These are phyloP conservation scores for Passer montanus DNA, from an alignment of 2,113 vertebrate genomes.

Conservation along the genomic window DNA sequence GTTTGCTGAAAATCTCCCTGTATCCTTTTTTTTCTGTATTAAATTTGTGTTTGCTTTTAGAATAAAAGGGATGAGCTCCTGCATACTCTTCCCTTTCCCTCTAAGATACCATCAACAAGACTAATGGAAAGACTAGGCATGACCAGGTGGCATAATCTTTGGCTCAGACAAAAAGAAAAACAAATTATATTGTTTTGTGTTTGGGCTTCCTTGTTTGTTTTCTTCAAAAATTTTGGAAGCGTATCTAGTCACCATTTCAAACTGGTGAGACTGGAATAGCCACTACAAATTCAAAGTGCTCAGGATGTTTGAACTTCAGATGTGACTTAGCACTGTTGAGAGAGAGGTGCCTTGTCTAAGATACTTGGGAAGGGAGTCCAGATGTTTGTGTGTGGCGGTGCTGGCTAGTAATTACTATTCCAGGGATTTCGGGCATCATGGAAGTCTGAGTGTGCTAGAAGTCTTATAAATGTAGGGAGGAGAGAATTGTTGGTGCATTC, in stretches of 20 bases:
- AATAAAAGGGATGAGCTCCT: slow-evolving; percentile 4
- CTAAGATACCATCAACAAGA: not conserved
- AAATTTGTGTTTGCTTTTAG: slow-evolving; percentile 22
- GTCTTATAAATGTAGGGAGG: not conserved
- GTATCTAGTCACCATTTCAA: not conserved
- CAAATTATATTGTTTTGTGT: not conserved
- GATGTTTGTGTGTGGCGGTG: not conserved
- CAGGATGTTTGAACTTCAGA: not conserved
- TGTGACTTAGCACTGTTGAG: not conserved
- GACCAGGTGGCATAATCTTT: not conserved
- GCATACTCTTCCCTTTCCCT: not conserved
- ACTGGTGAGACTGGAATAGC: not conserved
- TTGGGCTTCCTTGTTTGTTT: not conserved
- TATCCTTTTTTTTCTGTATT: not conserved
- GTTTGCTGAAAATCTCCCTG: not conserved
- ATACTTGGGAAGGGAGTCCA: not conserved
- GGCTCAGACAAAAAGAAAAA: not conserved
- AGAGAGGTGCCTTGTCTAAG: not conserved
- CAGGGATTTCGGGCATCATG: not conserved
- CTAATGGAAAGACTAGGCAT: not conserved
- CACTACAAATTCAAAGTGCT: not conserved
- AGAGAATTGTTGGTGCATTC: not conserved
- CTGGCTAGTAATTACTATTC: not conserved
- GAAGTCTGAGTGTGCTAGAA: not conserved
- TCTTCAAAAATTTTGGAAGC: not conserved